Percentiles rank a stretch among this genome's conserved stretches.
These are phyloP conservation scores for Taenaris catops DNA, from an alignment of 2,888 invertebrate species.

Conservation along the genomic window DNA sequence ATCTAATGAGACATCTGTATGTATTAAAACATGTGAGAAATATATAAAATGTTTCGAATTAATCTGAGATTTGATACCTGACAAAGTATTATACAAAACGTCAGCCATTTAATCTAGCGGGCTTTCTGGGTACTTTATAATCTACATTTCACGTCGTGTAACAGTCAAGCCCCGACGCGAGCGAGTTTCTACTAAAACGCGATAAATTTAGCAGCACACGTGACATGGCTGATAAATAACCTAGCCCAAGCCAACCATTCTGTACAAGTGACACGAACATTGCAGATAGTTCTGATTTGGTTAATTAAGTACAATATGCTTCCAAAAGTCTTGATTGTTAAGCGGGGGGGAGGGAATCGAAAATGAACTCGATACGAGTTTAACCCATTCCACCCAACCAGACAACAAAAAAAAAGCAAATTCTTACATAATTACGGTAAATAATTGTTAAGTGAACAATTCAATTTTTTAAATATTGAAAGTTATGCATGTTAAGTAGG, in stretches of 20 bases:
- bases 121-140: constrained; percentile 24
- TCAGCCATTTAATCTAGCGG: constrained; percentile 17
- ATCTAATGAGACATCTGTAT: too few relatives aligned
- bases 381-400: too few relatives aligned
- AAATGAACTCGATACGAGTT: too few relatives aligned
- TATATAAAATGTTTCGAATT: not conserved
- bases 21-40: too few relatives aligned
- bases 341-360: too few relatives aligned
- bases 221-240: constrained; percentile 53
- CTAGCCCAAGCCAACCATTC: constrained; percentile 17
- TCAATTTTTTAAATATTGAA: too few relatives aligned
- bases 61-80: constrained; percentile 9
- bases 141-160: constrained; percentile 25
- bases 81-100: constrained; percentile 17
- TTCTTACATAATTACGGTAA: too few relatives aligned
- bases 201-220: constrained; percentile 51
- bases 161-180: constrained; percentile 22
- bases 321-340: too few relatives aligned
- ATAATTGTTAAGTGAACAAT: too few relatives aligned
- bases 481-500: too few relatives aligned
- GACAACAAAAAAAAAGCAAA: too few relatives aligned
- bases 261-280: constrained; percentile 21
- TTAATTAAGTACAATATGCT: constrained; percentile 29
- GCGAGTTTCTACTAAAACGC: constrained; percentile 33
- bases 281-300: constrained; percentile 24